phyloP scores from a whole-genome alignment of 37 sponge, comb jelly and placozoan genomes.

The Oopsacas minuta region DNA sequence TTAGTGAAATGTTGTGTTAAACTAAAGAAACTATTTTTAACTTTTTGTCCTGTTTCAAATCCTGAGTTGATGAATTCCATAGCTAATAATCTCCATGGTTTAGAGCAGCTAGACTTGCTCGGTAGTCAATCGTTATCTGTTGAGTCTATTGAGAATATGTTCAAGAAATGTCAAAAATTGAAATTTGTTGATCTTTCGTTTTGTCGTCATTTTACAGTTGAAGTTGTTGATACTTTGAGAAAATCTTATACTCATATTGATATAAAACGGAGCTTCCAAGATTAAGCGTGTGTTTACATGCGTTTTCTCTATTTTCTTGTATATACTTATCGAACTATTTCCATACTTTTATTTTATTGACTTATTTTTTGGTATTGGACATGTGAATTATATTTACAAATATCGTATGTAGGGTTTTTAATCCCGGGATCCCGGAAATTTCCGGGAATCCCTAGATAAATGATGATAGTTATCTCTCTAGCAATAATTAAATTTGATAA shows the following conservation, averaged over 20 bases:
- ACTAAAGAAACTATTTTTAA: neutral
- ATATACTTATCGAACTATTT: too few relatives aligned
- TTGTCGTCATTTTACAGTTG: neutral
- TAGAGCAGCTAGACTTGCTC: neutral
- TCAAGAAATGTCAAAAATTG: neutral
- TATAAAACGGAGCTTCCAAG: neutral
- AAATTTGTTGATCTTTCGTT: neutral
- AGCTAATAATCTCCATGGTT: neutral
- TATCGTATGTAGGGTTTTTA: too few relatives aligned
- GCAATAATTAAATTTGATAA: too few relatives aligned
- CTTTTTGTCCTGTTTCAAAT: neutral
- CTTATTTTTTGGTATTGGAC: too few relatives aligned
- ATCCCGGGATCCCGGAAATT: too few relatives aligned
- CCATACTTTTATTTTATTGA: too few relatives aligned
- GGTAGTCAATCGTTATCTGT: neutral
- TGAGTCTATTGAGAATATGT: neutral
- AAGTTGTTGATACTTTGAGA: neutral
- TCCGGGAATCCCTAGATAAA: too few relatives aligned
- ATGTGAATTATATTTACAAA: too few relatives aligned
- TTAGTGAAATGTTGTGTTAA: neutral
- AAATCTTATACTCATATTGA: neutral
- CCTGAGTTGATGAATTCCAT: neutral
- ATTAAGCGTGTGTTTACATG: too few relatives aligned
- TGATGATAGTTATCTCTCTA: too few relatives aligned
- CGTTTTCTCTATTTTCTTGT: too few relatives aligned